Percentiles rank a stretch among this genome's conserved stretches.
Conservation (phyloP, 2,888 invertebrate species). For the Drosophila seclusa region DNA sequence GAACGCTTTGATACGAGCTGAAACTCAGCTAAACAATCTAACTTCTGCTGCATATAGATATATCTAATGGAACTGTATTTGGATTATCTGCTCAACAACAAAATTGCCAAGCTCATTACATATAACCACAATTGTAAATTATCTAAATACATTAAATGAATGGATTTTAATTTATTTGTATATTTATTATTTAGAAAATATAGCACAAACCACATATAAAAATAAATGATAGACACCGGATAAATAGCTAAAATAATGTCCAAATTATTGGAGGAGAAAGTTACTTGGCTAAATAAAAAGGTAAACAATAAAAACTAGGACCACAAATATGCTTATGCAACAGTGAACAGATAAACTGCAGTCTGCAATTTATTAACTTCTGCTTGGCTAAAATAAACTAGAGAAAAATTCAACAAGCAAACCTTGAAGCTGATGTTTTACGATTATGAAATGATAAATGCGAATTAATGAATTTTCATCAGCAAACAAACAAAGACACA, state of each 20-base stretch:
- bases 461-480: slow-evolving; percentile 60
- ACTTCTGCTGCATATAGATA: not conserved
- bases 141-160: not conserved
- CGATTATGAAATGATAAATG: slow-evolving; percentile 42
- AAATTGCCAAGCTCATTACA: not conserved
- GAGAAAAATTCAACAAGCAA: slow-evolving; percentile 16
- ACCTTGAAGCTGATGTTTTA: slow-evolving; percentile 26
- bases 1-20: slow-evolving; percentile 41
- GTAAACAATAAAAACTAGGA: not conserved
- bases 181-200: not conserved
- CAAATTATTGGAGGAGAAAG: not conserved
- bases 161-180: not conserved
- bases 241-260: not conserved
- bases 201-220: not conserved
- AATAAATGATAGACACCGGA: not conserved
- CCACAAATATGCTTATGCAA: not conserved
- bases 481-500: slow-evolving; percentile 60
- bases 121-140: not conserved
- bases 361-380: slow-evolving; percentile 17
- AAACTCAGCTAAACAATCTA: slow-evolving; percentile 18
- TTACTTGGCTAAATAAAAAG: not conserved
- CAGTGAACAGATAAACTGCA: slow-evolving; percentile 7
- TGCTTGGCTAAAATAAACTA: not conserved
- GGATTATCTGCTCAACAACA: not conserved
- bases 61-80: not conserved